A percentile compares a stretch with the other conserved stretches of the same genome.
phyloP scores from a whole-genome alignment of 2,797 vertebrate genomes.

The Mionectes olivaceus region DNA sequence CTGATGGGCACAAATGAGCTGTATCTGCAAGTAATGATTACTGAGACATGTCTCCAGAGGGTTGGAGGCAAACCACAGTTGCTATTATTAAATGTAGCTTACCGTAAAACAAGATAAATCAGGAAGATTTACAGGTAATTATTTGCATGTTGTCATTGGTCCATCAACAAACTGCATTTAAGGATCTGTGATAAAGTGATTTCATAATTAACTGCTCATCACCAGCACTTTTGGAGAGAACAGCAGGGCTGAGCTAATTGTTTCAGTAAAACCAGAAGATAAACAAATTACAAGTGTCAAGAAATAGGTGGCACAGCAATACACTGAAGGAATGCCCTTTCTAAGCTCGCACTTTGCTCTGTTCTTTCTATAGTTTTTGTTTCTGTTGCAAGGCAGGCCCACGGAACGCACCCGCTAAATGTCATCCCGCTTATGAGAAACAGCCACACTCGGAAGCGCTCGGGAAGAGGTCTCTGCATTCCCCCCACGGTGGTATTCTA shows the following conservation, averaged over 20 bases:
- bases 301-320: background rate
- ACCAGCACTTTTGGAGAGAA: background rate
- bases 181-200: slow-evolving; percentile 32
- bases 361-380: background rate
- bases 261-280: background rate
- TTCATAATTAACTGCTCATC: slow-evolving; percentile 45
- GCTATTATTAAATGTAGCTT: slow-evolving; percentile 42
- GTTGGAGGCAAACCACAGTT: slow-evolving; percentile 6
- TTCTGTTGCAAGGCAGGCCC: background rate
- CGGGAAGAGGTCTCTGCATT: background rate
- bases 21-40: slow-evolving; percentile 19
- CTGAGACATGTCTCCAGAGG: slow-evolving; percentile 13
- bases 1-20: background rate
- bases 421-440: background rate
- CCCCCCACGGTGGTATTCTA: background rate
- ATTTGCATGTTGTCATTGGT: slow-evolving; percentile 23
- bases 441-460: background rate
- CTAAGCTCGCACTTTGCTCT: background rate
- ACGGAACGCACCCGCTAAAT: background rate
- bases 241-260: background rate
- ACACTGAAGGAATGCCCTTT: background rate
- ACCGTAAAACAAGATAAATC: slow-evolving; percentile 57
- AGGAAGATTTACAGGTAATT: slow-evolving; percentile 37
- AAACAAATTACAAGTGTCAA: background rate
- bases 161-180: slow-evolving; percentile 51